Evolutionary conservation across 2,888 invertebrate species (phyloP).

Genomic region (Nymphalis polychloros): DNA sequence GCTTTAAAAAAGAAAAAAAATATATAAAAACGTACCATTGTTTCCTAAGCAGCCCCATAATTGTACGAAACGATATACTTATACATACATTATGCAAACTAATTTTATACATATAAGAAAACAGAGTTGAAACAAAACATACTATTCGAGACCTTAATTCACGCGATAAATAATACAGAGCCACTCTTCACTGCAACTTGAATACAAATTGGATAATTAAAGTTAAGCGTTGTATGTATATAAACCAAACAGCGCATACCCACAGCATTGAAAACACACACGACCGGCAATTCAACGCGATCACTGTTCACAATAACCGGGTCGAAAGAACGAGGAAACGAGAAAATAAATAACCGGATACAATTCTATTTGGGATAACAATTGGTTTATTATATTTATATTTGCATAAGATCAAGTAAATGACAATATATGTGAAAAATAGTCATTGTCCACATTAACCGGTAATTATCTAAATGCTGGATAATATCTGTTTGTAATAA

Average conservation of each 20-base stretch:
- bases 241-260: constrained; percentile 58
- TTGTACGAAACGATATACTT: neutral
- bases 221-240: constrained; percentile 67
- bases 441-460: too few relatives aligned
- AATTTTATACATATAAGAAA: constrained; percentile 34
- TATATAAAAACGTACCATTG: too few relatives aligned
- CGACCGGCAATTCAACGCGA: neutral
- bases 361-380: neutral
- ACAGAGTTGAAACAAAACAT: constrained; percentile 49
- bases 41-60: neutral
- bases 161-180: constrained; percentile 70
- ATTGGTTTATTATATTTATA: too few relatives aligned
- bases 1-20: too few relatives aligned
- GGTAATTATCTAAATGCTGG: too few relatives aligned
- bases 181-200: constrained; percentile 72
- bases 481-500: too few relatives aligned
- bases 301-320: neutral
- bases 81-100: neutral
- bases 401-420: too few relatives aligned
- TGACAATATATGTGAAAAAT: too few relatives aligned
- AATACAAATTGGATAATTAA: constrained; percentile 77
- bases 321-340: neutral
- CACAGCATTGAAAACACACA: constrained; percentile 43
- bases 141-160: constrained; percentile 58
- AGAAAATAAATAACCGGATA: neutral